These are phyloP conservation scores for Orthonyx spaldingii DNA, from an alignment of 2,113 vertebrate species.

Conservation along the genomic window DNA sequence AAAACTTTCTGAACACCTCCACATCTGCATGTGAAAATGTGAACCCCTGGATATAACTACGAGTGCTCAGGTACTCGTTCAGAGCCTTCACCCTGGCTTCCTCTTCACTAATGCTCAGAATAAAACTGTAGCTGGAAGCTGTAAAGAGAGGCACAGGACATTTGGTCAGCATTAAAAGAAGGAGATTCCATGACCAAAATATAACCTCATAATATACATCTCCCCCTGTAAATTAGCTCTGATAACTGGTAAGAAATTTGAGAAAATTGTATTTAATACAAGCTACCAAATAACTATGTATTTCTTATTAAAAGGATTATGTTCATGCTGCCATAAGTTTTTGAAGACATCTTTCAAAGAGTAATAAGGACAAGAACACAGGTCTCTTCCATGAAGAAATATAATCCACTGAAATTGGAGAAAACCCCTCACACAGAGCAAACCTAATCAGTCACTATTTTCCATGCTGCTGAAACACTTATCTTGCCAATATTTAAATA, in stretches of 20 bases:
- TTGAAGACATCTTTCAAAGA: background rate
- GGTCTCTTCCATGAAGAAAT: background rate
- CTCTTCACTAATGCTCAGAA: constrained; percentile 87
- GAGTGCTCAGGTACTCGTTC: constrained; percentile 87
- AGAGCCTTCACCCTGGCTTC: constrained; percentile 80
- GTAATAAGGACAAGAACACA: background rate
- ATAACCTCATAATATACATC: background rate
- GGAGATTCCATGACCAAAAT: constrained; percentile 33
- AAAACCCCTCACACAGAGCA: background rate
- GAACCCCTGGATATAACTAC: constrained; percentile 93
- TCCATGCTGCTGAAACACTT: background rate
- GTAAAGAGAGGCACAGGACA: constrained; percentile 82
- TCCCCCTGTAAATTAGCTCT: background rate
- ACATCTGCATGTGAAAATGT: constrained; percentile 85
- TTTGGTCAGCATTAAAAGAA: constrained; percentile 41
- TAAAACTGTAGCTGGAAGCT: constrained; percentile 87
- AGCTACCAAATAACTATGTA: background rate
- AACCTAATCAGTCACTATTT: background rate
- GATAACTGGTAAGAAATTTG: background rate
- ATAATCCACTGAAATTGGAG: background rate
- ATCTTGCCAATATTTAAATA: background rate
- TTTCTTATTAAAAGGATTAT: background rate
- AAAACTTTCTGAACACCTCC: constrained; percentile 83
- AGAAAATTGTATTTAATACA: background rate
- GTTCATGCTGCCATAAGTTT: background rate